Evolutionary conservation across 2,888 invertebrate genomes (phyloP), one percentile per base, ranked within the genome.

Genomic region (Torymus texanus): DNA sequence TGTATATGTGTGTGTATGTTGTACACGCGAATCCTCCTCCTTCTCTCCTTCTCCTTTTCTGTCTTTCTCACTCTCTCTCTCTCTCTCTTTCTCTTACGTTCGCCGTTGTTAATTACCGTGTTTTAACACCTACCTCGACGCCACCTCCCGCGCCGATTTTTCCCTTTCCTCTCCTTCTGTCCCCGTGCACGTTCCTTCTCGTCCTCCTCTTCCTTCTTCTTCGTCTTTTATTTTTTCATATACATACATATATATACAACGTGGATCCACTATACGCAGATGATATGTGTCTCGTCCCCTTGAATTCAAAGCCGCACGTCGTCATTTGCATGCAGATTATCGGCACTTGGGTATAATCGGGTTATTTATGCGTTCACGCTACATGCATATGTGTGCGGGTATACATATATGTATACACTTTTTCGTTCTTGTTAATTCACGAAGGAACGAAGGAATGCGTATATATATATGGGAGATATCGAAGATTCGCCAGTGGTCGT

Each of bases 61-160:
- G 80, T 71, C 1, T 8, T 5, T 41, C 41, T 41, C 1, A 62
- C 41, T 63, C 82, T 83, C n/a, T 83, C 84, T 82, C 80, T 78
- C 81, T 71, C 1, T 8, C 8, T 41, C 41, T 41, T 8, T 65
- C 41, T 63, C 82, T 83, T 83, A 83, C 78, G 83, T 86, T 86
- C 87, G 84, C 85, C 86, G 87, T 88, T 89, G 88, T 90, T 90
- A 89, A 90, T 90, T 90, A 89, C 89, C 88, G 88, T 89, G 89
- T 90, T 90, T 90, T 90, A 90, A 89, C 90, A 89, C 90, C 89
- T 90, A 88, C 84, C 85, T 85, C 84, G 67, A 59, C 67, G 67
- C 77, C 70, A 75, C 63, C 73, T 59, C 59, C 41, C 56, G 59
- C 79, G 65, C 77, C 78, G 59, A 62, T 78, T 77, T 72, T 53